These are phyloP conservation scores for Podocnemis expansa DNA, from an alignment of 2,113 vertebrate species.

Conservation along the genomic window DNA sequence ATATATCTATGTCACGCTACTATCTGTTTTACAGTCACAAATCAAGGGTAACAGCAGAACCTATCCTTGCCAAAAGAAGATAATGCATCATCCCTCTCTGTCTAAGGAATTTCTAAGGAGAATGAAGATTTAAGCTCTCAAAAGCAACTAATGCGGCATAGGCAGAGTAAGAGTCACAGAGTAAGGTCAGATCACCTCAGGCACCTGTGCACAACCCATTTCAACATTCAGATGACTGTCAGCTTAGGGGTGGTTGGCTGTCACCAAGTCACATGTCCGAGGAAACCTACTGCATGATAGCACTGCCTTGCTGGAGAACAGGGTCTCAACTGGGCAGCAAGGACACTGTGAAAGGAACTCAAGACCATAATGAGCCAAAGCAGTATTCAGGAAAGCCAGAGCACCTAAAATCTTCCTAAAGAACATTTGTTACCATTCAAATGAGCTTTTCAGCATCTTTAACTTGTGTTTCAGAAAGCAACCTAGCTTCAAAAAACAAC, in stretches of 20 bases:
- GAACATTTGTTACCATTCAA: conserved; percentile 45
- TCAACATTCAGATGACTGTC: conserved; percentile 65
- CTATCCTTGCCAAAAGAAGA: background rate
- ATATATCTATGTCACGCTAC: background rate
- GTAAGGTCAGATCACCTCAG: conserved; percentile 41
- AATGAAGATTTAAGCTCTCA: background rate
- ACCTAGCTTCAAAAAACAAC: conserved; percentile 41
- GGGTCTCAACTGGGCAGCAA: conserved; percentile 31
- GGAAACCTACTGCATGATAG: conserved; percentile 38
- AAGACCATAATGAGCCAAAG: conserved; percentile 52
- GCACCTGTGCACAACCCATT: conserved; percentile 65
- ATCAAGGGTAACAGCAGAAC: accelerated
- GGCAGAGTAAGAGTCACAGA: background rate
- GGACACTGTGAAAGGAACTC: conserved; percentile 38
- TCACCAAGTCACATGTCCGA: conserved; percentile 53
- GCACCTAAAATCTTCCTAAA: conserved; percentile 57
- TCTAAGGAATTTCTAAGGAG: background rate
- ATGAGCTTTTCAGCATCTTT: conserved; percentile 53
- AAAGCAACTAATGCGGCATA: conserved; percentile 31
- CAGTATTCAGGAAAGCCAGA: conserved; percentile 50
- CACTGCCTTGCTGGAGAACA: conserved; percentile 44
- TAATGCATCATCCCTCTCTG: background rate
- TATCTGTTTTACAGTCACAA: background rate
- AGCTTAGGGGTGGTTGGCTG: conserved; percentile 53
- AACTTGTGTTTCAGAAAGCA: conserved; percentile 44